Evolutionary conservation across 2,113 vertebrate genomes (phyloP).

Genomic region (Phaetusa simplex): DNA sequence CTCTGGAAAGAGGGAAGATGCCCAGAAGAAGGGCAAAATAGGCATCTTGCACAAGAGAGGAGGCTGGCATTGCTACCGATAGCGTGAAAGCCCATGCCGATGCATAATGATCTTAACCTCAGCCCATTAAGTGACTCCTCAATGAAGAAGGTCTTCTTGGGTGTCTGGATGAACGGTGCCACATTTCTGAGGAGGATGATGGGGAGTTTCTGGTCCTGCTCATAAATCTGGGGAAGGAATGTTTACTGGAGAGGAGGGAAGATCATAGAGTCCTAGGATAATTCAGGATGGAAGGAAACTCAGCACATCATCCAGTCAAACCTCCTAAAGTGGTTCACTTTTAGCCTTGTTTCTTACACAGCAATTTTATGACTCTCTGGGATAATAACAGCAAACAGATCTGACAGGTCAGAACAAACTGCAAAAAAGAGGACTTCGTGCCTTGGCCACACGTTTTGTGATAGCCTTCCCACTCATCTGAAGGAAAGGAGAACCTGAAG

Average conservation of each 20-base stretch:
- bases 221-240: not conserved
- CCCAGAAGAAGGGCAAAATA: not conserved
- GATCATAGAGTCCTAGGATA: not conserved
- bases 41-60: not conserved
- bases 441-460: fast-evolving
- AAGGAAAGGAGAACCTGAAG: not conserved
- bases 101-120: fast-evolving
- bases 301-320: not conserved
- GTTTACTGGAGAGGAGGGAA: not conserved
- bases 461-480: not conserved
- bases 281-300: not conserved
- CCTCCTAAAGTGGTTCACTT: not conserved
- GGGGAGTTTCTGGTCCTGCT: not conserved
- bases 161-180: not conserved
- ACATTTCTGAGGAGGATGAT: not conserved
- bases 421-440: not conserved
- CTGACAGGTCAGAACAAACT: not conserved
- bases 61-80: not conserved
- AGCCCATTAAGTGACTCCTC: not conserved
- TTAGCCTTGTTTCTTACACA: not conserved
- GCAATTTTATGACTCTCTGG: not conserved
- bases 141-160: not conserved
- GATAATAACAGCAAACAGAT: not conserved
- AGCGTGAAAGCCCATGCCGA: not conserved
- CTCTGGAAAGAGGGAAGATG: not conserved